Evolutionary conservation across 2,888 invertebrate genomes (phyloP).

Genomic region (Hydropsyche betteni): DNA sequence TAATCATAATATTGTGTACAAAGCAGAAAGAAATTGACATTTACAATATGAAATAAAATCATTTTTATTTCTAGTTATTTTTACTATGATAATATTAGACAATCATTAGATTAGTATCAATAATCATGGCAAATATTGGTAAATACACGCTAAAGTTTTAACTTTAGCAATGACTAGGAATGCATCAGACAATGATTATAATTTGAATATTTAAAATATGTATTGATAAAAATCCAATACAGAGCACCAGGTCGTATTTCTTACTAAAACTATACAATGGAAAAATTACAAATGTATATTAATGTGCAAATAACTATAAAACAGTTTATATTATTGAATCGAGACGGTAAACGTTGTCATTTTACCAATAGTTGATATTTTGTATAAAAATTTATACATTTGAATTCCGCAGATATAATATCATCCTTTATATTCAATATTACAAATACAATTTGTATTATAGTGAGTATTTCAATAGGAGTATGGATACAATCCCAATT

Average conservation of each 20-base stretch:
- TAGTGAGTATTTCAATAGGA: neutral
- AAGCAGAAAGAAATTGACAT: slow-evolving; percentile 14
- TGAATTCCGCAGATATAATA: too few species aligned
- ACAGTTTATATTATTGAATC: too few species aligned
- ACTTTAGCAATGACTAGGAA: slow-evolving; percentile 51
- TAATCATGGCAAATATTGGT: slow-evolving; percentile 45
- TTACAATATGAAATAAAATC: neutral
- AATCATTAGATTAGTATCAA: slow-evolving; percentile 43
- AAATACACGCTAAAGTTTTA: slow-evolving; percentile 45
- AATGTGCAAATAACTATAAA: too few species aligned
- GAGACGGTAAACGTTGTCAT: too few species aligned
- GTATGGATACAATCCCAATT: neutral
- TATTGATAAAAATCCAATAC: slow-evolving; percentile 49
- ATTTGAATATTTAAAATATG: slow-evolving; percentile 40
- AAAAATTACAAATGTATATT: neutral
- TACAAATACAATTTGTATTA: neutral
- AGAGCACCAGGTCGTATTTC: slow-evolving; percentile 45
- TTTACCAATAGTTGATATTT: too few species aligned
- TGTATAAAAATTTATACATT: too few species aligned
- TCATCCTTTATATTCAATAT: neutral
- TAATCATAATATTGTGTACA: slow-evolving; percentile 1
- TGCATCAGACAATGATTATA: slow-evolving; percentile 48
- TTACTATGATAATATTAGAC: neutral
- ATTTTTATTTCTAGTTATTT: too few species aligned
- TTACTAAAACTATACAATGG: neutral